Conservation (phyloP, 2,113 vertebrate genomes). For the Rousettus leschenaultii region DNA sequence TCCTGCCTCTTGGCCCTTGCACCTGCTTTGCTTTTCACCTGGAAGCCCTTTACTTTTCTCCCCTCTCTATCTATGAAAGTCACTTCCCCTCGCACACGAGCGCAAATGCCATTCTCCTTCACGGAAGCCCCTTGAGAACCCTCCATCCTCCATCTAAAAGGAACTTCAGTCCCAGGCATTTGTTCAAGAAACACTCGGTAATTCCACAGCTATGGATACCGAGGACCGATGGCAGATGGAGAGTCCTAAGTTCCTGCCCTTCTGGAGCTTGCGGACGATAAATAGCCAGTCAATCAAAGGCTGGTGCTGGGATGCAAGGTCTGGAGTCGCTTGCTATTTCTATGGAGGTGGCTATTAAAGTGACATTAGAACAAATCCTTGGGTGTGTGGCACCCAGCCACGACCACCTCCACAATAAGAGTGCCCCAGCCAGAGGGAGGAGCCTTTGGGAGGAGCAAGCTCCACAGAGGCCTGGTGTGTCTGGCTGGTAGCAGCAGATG, state of each 20-base stretch:
- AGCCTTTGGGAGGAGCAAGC: neutral
- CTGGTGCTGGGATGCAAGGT: neutral
- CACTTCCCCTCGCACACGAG: neutral
- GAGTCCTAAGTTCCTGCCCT: neutral
- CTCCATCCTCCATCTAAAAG: neutral
- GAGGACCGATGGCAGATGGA: neutral
- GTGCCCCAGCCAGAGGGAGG: neutral
- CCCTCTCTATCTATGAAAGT: neutral
- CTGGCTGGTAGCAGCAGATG: no score
- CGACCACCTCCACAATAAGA: neutral
- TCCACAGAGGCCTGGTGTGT: no score
- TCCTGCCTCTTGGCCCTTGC: neutral
- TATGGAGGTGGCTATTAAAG: neutral
- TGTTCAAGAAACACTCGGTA: neutral
- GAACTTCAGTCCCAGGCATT: neutral
- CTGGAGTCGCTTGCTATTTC: neutral
- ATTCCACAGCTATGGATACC: neutral
- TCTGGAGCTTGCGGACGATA: neutral
- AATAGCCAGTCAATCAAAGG: neutral
- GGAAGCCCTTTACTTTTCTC: neutral
- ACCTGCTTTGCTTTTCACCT: neutral
- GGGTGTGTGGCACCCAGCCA: neutral
- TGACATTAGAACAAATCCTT: neutral
- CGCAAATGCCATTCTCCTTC: neutral
- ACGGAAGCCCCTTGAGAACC: neutral